Base-by-base conservation (phyloP, 2,888 invertebrate genomes). In the Ligdia adustata region DNA sequence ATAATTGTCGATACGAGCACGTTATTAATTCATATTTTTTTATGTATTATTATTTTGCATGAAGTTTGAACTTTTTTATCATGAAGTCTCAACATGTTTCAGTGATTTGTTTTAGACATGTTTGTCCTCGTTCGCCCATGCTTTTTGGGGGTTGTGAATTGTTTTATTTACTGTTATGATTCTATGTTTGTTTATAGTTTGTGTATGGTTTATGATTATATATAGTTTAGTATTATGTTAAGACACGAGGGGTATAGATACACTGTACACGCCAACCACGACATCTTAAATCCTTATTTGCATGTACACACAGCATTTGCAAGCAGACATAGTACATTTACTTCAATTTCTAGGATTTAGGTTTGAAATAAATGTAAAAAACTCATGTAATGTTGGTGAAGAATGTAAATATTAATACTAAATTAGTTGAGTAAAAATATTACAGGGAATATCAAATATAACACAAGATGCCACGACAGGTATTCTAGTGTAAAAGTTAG, bases 91-190 rank as follows among this genome's bases (percentile, higher is more conserved):
- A 28, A 45, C 40, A 41, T 31, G 9, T 42, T 35, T 24, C 15
- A 18, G 1, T 6, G 3, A 18, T 38, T 42, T 31, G 20, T 42
- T 45, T 46, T 44, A 44, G 12, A 49, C 14, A 44, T 40, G 49
- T 68, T 73, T 71, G 72, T 76, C 59, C 64, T 66, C 64, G 73
- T 73, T 57, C 63, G 59, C 59, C 67, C 69, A 65, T 53, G 79
- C 75, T 80, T 76, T 68, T 66, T 76, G 69, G 70, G 60, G n/a
- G 69, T 57, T 72, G 75, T 79, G 70, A 69, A 60, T 60, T 70
- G 72, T 78, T 72, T 66, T 61, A 22, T 62, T 64, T 62, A 60
- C 42, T 64, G 69, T 71, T 50, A 61, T 66, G 66, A 64, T 49
- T 53, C 55, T 51, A 52, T 63, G 66, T 69, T 69, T 65, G 71